Conservation (phyloP, 2,888 invertebrate species). For the Andricus curvator region DNA sequence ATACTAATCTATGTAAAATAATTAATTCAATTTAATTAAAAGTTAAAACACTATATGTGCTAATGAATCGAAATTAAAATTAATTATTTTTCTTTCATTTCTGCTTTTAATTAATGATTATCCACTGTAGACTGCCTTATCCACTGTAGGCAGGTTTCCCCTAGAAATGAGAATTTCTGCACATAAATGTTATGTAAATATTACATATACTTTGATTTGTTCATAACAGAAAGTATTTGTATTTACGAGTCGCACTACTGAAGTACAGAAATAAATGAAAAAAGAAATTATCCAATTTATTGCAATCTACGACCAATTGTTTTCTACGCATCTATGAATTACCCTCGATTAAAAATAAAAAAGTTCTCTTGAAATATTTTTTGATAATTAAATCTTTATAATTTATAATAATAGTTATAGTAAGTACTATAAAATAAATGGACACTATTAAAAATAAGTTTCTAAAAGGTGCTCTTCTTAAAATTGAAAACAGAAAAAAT, state of each 20-base stretch:
- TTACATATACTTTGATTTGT: conserved; percentile 1
- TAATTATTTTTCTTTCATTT: too few relatives aligned
- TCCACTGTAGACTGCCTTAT: too few relatives aligned
- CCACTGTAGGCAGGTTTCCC: too few relatives aligned
- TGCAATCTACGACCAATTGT: neutral
- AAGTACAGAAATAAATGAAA: neutral
- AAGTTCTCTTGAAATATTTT: neutral
- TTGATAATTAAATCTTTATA: neutral
- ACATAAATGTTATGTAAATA: neutral
- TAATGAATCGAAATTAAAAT: too few relatives aligned
- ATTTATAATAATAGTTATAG: neutral
- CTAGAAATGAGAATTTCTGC: neutral
- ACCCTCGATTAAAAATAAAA: neutral
- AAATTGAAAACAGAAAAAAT: neutral
- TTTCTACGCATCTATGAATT: neutral
- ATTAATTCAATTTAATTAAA: too few relatives aligned
- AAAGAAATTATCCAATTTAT: neutral
- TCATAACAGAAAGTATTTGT: conserved; percentile 3
- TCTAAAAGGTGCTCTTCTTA: neutral
- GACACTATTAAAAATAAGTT: neutral
- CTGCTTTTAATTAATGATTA: too few relatives aligned
- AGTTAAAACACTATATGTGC: too few relatives aligned
- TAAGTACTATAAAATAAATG: neutral
- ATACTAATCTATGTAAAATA: too few relatives aligned
- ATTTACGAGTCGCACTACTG: conserved; percentile 18